Percentiles rank a stretch among this genome's conserved stretches.
Conservation (phyloP, 2,797 vertebrate species). For the Discoglossus pictus region DNA sequence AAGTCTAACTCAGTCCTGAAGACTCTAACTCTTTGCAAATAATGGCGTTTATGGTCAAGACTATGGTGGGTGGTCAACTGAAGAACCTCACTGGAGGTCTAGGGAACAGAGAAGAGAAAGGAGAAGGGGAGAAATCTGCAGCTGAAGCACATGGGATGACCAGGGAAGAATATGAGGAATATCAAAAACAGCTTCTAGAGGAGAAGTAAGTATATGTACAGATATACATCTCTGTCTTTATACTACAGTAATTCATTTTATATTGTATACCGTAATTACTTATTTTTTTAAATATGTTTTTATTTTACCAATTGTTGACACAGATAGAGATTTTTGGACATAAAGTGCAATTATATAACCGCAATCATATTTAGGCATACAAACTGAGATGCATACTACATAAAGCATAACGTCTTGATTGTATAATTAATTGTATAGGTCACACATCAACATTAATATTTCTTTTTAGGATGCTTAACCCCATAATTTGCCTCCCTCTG, state of each 20-base stretch:
- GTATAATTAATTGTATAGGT: too few relatives aligned
- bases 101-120: slow-evolving; percentile 83
- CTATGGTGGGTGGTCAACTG: slow-evolving; percentile 93
- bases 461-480: too few relatives aligned
- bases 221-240: too few relatives aligned
- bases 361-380: too few relatives aligned
- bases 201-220: slow-evolving; percentile 90
- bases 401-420: too few relatives aligned
- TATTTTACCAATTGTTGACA: too few relatives aligned
- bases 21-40: slow-evolving; percentile 9
- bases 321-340: too few relatives aligned
- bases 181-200: slow-evolving; percentile 94
- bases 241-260: background rate
- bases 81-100: slow-evolving; percentile 94
- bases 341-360: too few relatives aligned
- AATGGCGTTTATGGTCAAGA: slow-evolving; percentile 98
- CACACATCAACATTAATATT: too few relatives aligned
- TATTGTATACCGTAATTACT: background rate
- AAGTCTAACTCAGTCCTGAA: background rate
- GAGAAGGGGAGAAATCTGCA: slow-evolving; percentile 84
- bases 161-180: slow-evolving; percentile 93
- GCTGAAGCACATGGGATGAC: slow-evolving; percentile 92
- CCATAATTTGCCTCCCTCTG: too few relatives aligned
- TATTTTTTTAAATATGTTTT: too few relatives aligned
- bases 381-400: too few relatives aligned